Evolutionary conservation across 2,113 vertebrate genomes (phyloP).

Genomic region (Coryphaenoides rupestris): DNA sequence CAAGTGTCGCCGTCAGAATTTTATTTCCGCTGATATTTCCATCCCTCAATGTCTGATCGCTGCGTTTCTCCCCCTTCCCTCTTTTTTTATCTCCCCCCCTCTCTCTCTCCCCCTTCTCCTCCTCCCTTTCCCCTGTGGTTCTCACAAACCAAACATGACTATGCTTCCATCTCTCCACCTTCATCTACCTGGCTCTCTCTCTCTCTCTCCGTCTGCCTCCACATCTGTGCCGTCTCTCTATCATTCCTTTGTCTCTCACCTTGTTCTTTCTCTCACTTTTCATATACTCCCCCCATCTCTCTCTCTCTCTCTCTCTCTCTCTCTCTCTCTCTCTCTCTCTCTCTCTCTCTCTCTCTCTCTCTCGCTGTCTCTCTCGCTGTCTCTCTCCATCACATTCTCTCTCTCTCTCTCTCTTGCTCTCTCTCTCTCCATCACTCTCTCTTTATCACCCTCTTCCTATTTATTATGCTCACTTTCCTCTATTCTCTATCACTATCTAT

Average conservation of each 20-base stretch:
- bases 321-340: neutral
- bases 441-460: neutral
- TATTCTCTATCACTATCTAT: neutral
- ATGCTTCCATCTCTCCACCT: slow-evolving; percentile 19
- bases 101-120: neutral
- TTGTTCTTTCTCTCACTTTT: neutral
- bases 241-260: neutral
- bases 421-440: too few relatives aligned
- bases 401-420: neutral
- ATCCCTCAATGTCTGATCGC: slow-evolving; percentile 27
- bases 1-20: too few relatives aligned
- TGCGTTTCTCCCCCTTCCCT: slow-evolving; percentile 9
- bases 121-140: neutral
- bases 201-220: slow-evolving; percentile 4
- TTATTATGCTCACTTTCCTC: too few relatives aligned
- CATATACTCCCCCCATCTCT: neutral
- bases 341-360: slow-evolving; percentile 2
- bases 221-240: neutral
- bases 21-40: too few relatives aligned
- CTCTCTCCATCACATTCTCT: neutral
- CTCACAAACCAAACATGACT: neutral
- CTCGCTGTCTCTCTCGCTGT: neutral
- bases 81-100: neutral
- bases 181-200: slow-evolving; percentile 12
- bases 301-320: neutral